Evolutionary conservation across 1,140 invertebrate species (phyloP), one percentile per base, ranked within the genome.

Genomic region (Atta colombica): DNA sequence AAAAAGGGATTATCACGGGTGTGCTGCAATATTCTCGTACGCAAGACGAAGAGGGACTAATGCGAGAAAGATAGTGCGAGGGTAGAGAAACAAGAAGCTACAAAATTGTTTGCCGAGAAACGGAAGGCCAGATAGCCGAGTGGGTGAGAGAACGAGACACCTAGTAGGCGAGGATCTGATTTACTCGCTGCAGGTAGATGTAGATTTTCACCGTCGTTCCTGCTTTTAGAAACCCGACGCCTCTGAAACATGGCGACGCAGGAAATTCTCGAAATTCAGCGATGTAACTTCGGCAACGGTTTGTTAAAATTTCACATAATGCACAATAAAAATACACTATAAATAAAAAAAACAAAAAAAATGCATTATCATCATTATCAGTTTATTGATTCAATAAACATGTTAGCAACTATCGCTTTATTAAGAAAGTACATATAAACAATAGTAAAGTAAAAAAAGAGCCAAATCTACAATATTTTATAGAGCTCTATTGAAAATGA

Each of bases 141-240:
- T 8, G 35, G 45, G 12, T 3, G 53, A 75, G 35, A 35, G 21
- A 68, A 58, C 6, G 49, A 53, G 58, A 58, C 66, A 77, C 66
- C 28, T 60, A 84, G 71, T 16, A 21, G 39, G 72, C 55, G 60
- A 81, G 61, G 81, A 88, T 90, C 66, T 80, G 87, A 88, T 91
- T 91, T 90, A 87, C 87, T 82, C 28, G 60, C 28, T 60, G 21
- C 51, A 51, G 18, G 51, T 77, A 35, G 53, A 90, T 88, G 68
- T 61, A 75, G 31, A 77, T 88, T 87, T 86, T 49, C 49, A 58
- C 31, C 10, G 31, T 39, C 45, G 85, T 75, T 89, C 58, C 53
- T 66, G 58, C 63, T 39, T 12, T 45, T 39, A 35, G 60, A 84
- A 72, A 77, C 39, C 49, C 25, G 28, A 71, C 58, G 16, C 28